phyloP scores from a whole-genome alignment of 2,113 vertebrate species.

The Speoplatyrhinus poulsoni region DNA sequence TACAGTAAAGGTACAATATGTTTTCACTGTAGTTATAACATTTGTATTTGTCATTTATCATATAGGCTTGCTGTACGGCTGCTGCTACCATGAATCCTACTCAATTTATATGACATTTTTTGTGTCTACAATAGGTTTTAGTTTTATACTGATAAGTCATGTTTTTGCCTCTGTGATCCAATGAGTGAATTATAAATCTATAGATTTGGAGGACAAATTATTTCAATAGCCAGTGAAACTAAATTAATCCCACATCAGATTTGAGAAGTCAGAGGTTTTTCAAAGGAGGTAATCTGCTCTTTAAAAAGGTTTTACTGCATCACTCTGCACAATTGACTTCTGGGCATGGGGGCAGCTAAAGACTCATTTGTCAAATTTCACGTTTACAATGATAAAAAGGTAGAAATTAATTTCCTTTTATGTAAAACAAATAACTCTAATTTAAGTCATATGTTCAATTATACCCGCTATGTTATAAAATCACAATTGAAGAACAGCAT shows the following conservation, averaged over 20 bases:
- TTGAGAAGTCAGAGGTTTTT: conserved; percentile 30
- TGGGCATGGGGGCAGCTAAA: conserved; percentile 16
- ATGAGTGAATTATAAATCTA: no score
- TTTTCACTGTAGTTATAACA: conserved; percentile 14
- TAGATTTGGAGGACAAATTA: conserved; percentile 44
- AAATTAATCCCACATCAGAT: conserved; percentile 50
- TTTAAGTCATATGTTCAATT: conserved; percentile 3
- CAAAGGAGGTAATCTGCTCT: conserved; percentile 43
- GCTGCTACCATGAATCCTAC: no score
- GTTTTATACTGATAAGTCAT: no score
- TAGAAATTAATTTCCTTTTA: conserved; percentile 27
- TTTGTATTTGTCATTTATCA: background rate
- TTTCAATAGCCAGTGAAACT: conserved; percentile 55
- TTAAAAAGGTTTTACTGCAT: conserved; percentile 24
- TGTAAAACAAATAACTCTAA: conserved; percentile 31
- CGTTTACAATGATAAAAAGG: conserved; percentile 25
- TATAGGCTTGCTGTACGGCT: no score
- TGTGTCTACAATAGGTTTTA: no score
- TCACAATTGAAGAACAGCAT: background rate
- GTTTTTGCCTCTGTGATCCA: no score
- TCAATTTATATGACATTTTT: no score
- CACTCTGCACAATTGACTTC: conserved; percentile 38
- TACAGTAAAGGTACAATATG: conserved; percentile 48
- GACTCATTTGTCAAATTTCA: conserved; percentile 25
- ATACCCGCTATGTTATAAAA: background rate